Base-by-base conservation (phyloP, 2,113 vertebrate species). In the Bostrychus sinensis region DNA sequence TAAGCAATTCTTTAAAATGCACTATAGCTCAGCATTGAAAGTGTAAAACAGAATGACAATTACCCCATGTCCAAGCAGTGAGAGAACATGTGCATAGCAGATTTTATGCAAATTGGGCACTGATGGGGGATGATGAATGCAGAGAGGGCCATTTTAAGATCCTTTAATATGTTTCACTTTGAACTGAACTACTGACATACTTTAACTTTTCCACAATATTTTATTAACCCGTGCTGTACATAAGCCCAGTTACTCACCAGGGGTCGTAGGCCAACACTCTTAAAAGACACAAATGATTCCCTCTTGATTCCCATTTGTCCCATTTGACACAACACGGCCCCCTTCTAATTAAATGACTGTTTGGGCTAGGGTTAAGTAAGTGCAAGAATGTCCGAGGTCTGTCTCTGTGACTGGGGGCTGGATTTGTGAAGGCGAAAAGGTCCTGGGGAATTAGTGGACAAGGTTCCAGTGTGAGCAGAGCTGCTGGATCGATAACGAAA, bases 401-500 rank as follows among this genome's bases (percentile, higher is more conserved):
- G 68, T 70, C 1, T n/a, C 37, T 81, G 36, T 37, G 48, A 66
- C 50, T 72, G n/a, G 53, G 19, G 20, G 55, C 58, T 63, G 73
- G 78, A 76, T 86, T 79, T 78, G 80, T 1, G n/a, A 77, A 77
- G 75, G 34, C 25, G 48, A 10, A 77, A 5, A 83, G 83, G 77
- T 77, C 62, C 22, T 7, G 19, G 42, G 60, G 73, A 83, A 77
- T 81, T 78, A 79, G 86, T 72, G 69, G 77, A 86, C 81, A 75
- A 61, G 70, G 68, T 76, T 80, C 72, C 32, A 12, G 57, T 37
- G 12, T 51, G 71, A 75, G 75, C 62, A 26, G 50, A 26, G 22
- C 34, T n/a, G 20, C 32, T 14, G 32, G 76, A 86, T 89, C 85
- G 58, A 89, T 88, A 56, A 22, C 3, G 74, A 83, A 48, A 89